Base-by-base conservation (phyloP, 2,113 vertebrate genomes). In the Natator depressus region DNA sequence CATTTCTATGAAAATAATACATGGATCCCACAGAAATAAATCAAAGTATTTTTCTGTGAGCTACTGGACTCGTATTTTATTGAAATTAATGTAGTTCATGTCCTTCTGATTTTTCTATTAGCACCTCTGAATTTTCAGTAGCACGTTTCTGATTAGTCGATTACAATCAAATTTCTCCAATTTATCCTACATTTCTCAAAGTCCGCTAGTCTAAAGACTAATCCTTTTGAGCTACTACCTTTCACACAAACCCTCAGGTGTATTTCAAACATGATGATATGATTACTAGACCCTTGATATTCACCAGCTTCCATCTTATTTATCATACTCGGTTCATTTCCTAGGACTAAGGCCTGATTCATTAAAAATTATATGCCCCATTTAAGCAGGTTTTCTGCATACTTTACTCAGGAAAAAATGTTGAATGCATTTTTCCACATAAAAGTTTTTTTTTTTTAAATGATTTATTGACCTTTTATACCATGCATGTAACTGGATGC, bases 361-460 rank as follows among this genome's bases (percentile, higher is more conserved):
- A 98, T 98, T 98, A 98, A 98, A 98, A 98, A 98, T 98, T 97
- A 98, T 98, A 98, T 98, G 98, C 97, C 94, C 98, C 98, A 98
- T 98, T 98, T 98, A 98, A 98, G 97, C 97, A 98, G 96, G 95
- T 96, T 98, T 98, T 98, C 97, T 98, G 98, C 97, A 98, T 97
- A 98, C 98, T 98, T 98, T 98, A 97, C 97, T 97, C 94, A 29
- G 94, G 95, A 93, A 96, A 97, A 98, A 97, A 97, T 87, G 94
- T 96, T 95, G 96, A 98, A 95, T 95, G 95, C 88, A 96, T 97
- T 98, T 98, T 87, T 93, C 57, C 89, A 89, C 91, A 96, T 96
- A 96, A 95, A 98, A 97, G 50, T 35, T 91, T 95, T 47, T 42
- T 42, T 42, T 42, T 84, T 98, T 92, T 96, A n/a, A n/a, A 91